These are phyloP conservation scores for Gambusia affinis DNA, from an alignment of 2,113 vertebrate genomes.

Conservation along the genomic window DNA sequence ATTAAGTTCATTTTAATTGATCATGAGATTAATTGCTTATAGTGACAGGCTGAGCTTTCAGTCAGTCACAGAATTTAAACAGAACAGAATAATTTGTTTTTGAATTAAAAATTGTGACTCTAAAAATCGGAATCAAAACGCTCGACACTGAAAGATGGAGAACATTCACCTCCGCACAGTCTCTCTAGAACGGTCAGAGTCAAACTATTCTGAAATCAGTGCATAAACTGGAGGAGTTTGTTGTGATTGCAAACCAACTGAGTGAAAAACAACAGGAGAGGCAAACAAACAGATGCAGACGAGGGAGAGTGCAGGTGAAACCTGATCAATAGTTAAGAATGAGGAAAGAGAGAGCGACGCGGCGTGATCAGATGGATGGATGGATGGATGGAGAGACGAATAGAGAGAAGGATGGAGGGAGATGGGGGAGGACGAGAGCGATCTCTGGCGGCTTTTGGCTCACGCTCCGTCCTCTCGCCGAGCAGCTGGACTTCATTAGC, in stretches of 20 bases:
- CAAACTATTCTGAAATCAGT: not conserved
- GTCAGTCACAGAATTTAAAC: no score
- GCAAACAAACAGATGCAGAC: slow-evolving; percentile 25
- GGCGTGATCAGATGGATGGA: slow-evolving; percentile 25
- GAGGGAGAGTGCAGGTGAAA: slow-evolving; percentile 22
- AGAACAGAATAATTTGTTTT: no score
- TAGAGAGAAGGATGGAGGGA: slow-evolving; percentile 29
- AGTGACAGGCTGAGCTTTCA: no score
- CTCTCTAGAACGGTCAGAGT: no score
- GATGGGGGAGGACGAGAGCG: slow-evolving; percentile 47
- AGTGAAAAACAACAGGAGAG: not conserved
- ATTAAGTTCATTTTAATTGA: no score
- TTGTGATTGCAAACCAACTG: slow-evolving; percentile 21
- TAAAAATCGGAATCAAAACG: no score
- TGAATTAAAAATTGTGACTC: no score
- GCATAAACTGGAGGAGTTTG: slow-evolving; percentile 12
- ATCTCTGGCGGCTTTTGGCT: slow-evolving; percentile 85
- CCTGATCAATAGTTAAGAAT: slow-evolving; percentile 49
- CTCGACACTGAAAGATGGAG: no score
- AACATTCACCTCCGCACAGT: no score
- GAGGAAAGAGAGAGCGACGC: slow-evolving; percentile 7
- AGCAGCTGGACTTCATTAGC: slow-evolving; percentile 99
- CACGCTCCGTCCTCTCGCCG: slow-evolving; percentile 82
- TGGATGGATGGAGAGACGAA: slow-evolving; percentile 19
- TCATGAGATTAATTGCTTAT: no score